These are phyloP conservation scores for Synergus japonicus DNA, from an alignment of 2,888 invertebrate species.

Conservation along the genomic window DNA sequence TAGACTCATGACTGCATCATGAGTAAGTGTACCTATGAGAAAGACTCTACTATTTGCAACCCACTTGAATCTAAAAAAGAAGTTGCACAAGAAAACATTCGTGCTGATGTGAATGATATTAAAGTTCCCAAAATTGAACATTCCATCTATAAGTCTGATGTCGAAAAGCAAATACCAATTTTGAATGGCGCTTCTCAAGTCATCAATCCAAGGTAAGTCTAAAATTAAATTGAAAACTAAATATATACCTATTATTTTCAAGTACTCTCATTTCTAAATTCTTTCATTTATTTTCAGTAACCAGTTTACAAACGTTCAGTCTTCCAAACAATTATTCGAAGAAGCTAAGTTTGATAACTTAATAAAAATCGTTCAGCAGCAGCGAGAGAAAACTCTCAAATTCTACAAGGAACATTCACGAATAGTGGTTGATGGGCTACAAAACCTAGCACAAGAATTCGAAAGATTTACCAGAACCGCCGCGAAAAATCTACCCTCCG, in stretches of 20 bases:
- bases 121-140: not conserved
- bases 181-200: not conserved
- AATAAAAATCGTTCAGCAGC: not conserved
- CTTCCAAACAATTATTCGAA: not conserved
- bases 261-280: not conserved
- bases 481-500: not conserved
- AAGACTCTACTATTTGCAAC: not conserved
- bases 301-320: not conserved
- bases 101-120: not conserved
- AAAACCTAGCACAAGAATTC: not conserved
- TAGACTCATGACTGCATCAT: not conserved
- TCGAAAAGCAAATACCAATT: not conserved
- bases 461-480: not conserved
- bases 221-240: not conserved
- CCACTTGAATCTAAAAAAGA: not conserved
- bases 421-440: not conserved
- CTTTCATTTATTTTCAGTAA: not conserved
- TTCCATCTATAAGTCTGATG: not conserved
- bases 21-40: not conserved
- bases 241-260: not conserved
- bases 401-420: slow-evolving; percentile 3
- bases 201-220: not conserved
- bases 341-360: not conserved
- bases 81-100: not conserved
- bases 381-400: not conserved